Evolutionary conservation across 2,113 vertebrate species (phyloP).

Genomic region (Empidonax alnorum): DNA sequence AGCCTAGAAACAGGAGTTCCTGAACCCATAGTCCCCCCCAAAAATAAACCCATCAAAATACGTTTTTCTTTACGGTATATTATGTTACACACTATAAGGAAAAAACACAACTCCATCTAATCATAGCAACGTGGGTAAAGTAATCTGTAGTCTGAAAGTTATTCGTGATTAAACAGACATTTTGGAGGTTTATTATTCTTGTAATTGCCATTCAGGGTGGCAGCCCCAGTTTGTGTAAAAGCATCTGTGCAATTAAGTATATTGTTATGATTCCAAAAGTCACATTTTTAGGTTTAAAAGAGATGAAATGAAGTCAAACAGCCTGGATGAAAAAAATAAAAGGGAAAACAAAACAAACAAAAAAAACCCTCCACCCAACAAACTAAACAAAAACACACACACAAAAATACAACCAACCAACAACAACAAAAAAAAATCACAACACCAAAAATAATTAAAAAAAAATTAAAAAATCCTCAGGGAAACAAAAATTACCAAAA

Average conservation of each 20-base stretch:
- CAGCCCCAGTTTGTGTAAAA: neutral
- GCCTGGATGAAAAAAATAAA: too few species aligned
- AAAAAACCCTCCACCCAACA: neutral
- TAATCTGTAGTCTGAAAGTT: neutral
- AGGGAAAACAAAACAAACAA: neutral
- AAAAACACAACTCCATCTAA: neutral
- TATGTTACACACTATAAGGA: neutral
- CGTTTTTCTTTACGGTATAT: neutral
- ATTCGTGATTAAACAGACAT: neutral
- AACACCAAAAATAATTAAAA: too few species aligned
- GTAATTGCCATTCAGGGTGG: neutral
- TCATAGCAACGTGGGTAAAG: neutral
- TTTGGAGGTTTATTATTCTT: neutral
- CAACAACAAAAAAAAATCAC: neutral
- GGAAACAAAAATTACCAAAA: neutral
- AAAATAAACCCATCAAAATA: neutral
- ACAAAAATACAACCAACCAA: neutral
- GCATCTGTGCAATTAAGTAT: neutral
- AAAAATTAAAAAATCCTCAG: rapidly evolving
- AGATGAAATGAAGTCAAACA: neutral
- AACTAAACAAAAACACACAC: neutral
- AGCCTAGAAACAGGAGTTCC: neutral
- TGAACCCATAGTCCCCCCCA: neutral
- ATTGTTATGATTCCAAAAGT: neutral
- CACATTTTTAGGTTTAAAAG: neutral